These are phyloP conservation scores for Oncorhynchus masou DNA, from an alignment of 2,113 vertebrate genomes.

Conservation along the genomic window DNA sequence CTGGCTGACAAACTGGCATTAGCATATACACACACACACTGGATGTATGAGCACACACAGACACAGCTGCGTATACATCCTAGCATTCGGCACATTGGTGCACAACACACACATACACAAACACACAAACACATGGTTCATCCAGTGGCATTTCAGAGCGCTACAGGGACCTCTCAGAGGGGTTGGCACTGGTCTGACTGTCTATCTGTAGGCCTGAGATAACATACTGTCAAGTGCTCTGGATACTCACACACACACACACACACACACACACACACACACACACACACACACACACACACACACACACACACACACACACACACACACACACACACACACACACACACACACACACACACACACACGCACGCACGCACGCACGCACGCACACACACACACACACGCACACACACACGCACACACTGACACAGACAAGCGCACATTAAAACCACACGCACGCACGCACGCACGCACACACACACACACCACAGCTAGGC, in stretches of 20 bases:
- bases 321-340: slow-evolving; percentile 3
- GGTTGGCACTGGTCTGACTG: slow-evolving; percentile 64
- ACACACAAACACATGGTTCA: neutral
- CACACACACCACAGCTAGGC: neutral
- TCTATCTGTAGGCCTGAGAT: slow-evolving; percentile 68
- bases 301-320: neutral
- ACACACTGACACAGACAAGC: neutral
- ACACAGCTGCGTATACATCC: too few relatives aligned
- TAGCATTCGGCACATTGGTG: too few relatives aligned
- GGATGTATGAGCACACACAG: too few relatives aligned
- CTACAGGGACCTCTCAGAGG: slow-evolving; percentile 63
- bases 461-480: too few relatives aligned
- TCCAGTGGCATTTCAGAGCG: slow-evolving; percentile 68
- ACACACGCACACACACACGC: neutral
- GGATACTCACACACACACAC: slow-evolving; percentile 8
- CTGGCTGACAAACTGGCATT: too few relatives aligned
- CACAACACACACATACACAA: neutral
- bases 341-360: neutral
- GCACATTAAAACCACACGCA: too few relatives aligned
- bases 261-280: neutral
- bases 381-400: neutral
- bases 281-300: neutral
- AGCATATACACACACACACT: neutral
- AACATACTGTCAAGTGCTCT: slow-evolving; percentile 63
- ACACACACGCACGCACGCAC: neutral